Base-by-base conservation (phyloP, 1,140 invertebrate species). In the Oryzaephilus surinamensis region DNA sequence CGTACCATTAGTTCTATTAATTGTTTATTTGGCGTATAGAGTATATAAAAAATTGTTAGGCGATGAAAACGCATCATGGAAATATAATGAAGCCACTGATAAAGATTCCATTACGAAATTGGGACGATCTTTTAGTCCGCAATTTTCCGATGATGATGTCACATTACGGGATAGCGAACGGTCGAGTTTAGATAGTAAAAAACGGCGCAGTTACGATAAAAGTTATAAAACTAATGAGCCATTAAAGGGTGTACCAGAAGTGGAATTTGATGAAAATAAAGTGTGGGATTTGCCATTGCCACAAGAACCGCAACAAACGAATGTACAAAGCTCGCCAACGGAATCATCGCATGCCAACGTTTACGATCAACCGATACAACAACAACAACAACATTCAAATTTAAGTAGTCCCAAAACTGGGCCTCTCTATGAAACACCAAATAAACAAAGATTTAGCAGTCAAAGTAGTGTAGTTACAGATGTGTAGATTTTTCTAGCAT, bases 151-250 rank as follows among this genome's bases (percentile, higher is more conserved):
- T 10, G 48, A 54, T 23, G 46, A 48, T 15, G 41, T 27, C 26
- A 30, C 45, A 7, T 33, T 42, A 14, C 41, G 37, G 12, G 55
- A 46, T 11, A 52, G 50, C 27, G 46, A 57, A 6, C 43, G 29
- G 4, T 42, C 26, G 27, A 49, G 32, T 35, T 11, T 11, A 2
- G 39, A 34, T 21, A 48, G 35, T 41, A 79, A 74, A 63, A 81
- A 79, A 57, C 68, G 71, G 45, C 67, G 74, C 38, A 74, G 63
- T 48, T 88, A 87, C 58, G 84, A 89, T 55, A 77, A 74, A 54
- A 76, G 77, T 41, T 90, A 90, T 64, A 66, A 75, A 45, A 90
- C 85, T 7, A 69, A 86, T 54, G 85, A 90, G 67, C 85, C 85
- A 33, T 60, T 89, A 45, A 73, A 76, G 2, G 76, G 79, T 50